Percentiles rank a stretch among this genome's conserved stretches.
phyloP scores from a whole-genome alignment of 2,113 vertebrate genomes.

The Triplophysa dalaica region DNA sequence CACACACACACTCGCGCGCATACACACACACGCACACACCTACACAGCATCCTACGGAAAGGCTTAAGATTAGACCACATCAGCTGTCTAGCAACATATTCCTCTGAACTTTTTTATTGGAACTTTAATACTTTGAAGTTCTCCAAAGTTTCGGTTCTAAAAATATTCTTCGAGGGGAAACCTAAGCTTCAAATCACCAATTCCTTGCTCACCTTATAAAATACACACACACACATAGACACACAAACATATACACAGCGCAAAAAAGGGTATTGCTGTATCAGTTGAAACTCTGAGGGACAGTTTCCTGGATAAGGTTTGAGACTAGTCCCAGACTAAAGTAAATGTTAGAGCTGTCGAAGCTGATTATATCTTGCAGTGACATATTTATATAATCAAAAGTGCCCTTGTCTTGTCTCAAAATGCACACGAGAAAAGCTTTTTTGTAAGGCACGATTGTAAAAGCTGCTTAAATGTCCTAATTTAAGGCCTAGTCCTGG shows the following conservation, averaged over 20 bases:
- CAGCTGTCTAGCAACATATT: slow-evolving; percentile 21
- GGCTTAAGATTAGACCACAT: slow-evolving; percentile 10
- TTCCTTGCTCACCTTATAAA: not conserved
- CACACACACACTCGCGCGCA: not conserved
- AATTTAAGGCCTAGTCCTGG: too few relatives aligned
- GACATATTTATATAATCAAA: too few relatives aligned
- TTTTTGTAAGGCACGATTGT: too few relatives aligned
- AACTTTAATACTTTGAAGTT: slow-evolving; percentile 43
- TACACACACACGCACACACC: not conserved
- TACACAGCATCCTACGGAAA: not conserved
- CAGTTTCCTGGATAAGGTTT: too few relatives aligned
- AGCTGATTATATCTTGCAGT: too few relatives aligned
- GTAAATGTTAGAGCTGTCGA: too few relatives aligned
- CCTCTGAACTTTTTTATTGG: slow-evolving; percentile 19
- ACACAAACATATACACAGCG: not conserved
- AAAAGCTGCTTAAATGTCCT: too few relatives aligned
- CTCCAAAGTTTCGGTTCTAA: slow-evolving; percentile 33
- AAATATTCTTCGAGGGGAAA: slow-evolving; percentile 32
- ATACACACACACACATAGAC: not conserved
- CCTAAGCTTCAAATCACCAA: slow-evolving; percentile 36
- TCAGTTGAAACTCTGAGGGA: too few relatives aligned
- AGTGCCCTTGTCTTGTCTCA: too few relatives aligned
- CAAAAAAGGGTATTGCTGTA: not conserved
- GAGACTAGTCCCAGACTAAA: too few relatives aligned
- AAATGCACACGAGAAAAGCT: too few relatives aligned